These are phyloP conservation scores for Rhodophaea formosa DNA, from an alignment of 2,888 invertebrate genomes.

Conservation along the genomic window DNA sequence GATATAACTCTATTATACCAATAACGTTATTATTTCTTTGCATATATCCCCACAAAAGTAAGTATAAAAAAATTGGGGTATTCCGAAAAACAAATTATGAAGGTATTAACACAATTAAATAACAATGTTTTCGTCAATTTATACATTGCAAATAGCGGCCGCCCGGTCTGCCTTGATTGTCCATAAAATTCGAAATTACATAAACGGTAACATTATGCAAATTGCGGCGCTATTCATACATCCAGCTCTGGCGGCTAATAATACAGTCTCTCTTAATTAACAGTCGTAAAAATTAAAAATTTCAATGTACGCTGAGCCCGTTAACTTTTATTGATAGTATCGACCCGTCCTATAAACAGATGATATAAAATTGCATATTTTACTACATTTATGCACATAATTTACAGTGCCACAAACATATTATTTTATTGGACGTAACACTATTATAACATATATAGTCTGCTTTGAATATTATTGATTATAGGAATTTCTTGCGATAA, in stretches of 20 bases:
- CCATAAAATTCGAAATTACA: slow-evolving; percentile 63
- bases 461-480: neutral
- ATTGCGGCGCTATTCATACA: slow-evolving; percentile 48
- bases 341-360: slow-evolving; percentile 24
- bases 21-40: too few relatives aligned
- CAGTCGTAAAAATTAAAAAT: slow-evolving; percentile 35
- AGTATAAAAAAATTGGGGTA: neutral
- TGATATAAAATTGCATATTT: slow-evolving; percentile 22
- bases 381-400: slow-evolving; percentile 16
- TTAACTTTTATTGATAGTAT: slow-evolving; percentile 42
- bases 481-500: neutral
- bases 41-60: too few relatives aligned
- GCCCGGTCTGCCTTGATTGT: slow-evolving; percentile 45
- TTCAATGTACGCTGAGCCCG: slow-evolving; percentile 32
- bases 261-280: slow-evolving; percentile 35
- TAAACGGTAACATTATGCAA: slow-evolving; percentile 60
- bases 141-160: slow-evolving; percentile 35
- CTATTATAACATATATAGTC: slow-evolving; percentile 4
- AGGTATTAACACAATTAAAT: slow-evolving; percentile 21
- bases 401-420: slow-evolving; percentile 15
- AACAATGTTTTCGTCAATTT: slow-evolving; percentile 32
- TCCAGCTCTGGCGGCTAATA: slow-evolving; percentile 34
- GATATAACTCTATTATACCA: too few relatives aligned
- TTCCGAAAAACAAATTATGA: slow-evolving; percentile 23
- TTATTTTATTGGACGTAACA: slow-evolving; percentile 14